Base-by-base conservation (phyloP, 2,113 vertebrate genomes). In the Elanus axillaris region DNA sequence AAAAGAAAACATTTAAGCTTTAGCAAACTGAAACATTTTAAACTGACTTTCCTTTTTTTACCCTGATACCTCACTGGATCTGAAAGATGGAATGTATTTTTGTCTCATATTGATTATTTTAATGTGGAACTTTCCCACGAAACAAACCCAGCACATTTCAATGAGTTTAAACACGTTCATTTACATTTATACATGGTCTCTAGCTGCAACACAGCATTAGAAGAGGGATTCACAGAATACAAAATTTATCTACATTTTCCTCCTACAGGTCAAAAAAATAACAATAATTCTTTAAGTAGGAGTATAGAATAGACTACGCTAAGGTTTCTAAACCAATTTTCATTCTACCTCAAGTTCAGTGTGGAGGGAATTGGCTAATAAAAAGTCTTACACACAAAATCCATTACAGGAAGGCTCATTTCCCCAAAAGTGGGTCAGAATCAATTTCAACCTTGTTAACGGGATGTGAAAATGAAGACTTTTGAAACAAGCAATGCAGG, bases 361-460 rank as follows among this genome's bases (percentile, higher is more conserved):
- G 86, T 93, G 96, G 68, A 95, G 94, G 94, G 94, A 95, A 97
- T 97, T 96, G 82, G 50, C 82, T 96, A 94, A 96, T 95, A 96
- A 94, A 94, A 95, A 81, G 82, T 95, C 91, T 97, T 93, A 90
- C 86, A 94, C 53, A 74, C 75, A 95, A 95, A 97, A 96, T 93
- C 91, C 94, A 96, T 96, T 96, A 93, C 10, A 95, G 90, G 82
- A 95, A 95, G 86, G 88, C 67, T 95, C 80, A 95, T 95, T 96
- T 94, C 62, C 67, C 84, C 77, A 81, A 82, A 97, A 96, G 85
- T 84, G 88, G 92, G 90, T 96, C 94, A 97, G 91, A 94, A 95
- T 92, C 72, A 95, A 81, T 94, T 94, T 91, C 89, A 96, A 79
- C 64, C 91, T 52, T 67, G 63, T 94, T 97, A 94, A 66, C 10